These are phyloP conservation scores for Galleria mellonella DNA, from an alignment of 1,140 invertebrate species.

Conservation along the genomic window DNA sequence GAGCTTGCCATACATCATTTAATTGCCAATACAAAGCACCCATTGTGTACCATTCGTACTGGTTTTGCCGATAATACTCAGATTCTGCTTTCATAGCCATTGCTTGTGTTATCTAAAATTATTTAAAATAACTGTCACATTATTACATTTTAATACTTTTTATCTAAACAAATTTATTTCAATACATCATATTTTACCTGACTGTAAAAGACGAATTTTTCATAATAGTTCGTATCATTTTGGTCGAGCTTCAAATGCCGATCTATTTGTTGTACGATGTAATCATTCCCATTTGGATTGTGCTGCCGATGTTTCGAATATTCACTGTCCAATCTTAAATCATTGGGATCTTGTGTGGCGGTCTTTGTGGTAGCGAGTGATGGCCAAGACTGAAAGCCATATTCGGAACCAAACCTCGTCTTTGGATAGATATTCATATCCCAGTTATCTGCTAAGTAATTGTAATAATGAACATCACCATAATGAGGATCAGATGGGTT, in stretches of 20 bases:
- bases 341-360: conserved; percentile 71
- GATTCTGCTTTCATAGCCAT: conserved; percentile 91
- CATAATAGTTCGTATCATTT: conserved; percentile 67
- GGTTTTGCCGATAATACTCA: conserved; percentile 87
- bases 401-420: conserved; percentile 94
- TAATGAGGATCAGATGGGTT: conserved; percentile 87
- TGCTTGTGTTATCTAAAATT: conserved; percentile 87
- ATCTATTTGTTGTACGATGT: conserved; percentile 76
- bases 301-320: conserved; percentile 85
- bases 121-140: conserved; percentile 1
- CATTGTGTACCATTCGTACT: conserved; percentile 88
- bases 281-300: conserved; percentile 80
- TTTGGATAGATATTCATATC: conserved; percentile 83
- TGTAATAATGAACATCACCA: conserved; percentile 97
- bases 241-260: conserved; percentile 76
- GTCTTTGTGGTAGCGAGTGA: conserved; percentile 77
- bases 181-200: conserved; percentile 71
- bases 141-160: neutral
- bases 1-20: conserved; percentile 98
- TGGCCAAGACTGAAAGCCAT: conserved; percentile 94
- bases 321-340: conserved; percentile 78
- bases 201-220: conserved; percentile 82
- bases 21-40: conserved; percentile 99
- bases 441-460: conserved; percentile 90
- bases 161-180: neutral